A percentile compares a stretch with the other conserved stretches of the same genome.
Evolutionary conservation across 2,888 invertebrate species (phyloP).

Genomic region (Oligia latruncula): DNA sequence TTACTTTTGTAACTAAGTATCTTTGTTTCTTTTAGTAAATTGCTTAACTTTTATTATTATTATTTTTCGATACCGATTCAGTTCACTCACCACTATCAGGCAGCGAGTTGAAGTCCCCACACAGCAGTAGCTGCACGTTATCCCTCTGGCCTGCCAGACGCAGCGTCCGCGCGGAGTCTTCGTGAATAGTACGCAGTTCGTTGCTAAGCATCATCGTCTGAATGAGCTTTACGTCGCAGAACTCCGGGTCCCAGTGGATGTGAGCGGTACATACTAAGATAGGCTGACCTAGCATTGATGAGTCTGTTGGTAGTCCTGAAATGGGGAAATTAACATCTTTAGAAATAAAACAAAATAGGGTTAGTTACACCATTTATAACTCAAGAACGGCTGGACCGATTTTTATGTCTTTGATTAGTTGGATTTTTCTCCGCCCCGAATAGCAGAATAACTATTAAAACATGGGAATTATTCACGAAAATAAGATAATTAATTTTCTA

Average conservation of each 20-base stretch:
- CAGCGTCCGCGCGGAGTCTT: conserved; percentile 95
- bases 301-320: conserved; percentile 93
- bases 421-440: too few species aligned
- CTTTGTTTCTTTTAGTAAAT: background rate
- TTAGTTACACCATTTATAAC: too few species aligned
- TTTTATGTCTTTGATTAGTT: too few species aligned
- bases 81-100: conserved; percentile 95
- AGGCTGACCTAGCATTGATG: conserved; percentile 94
- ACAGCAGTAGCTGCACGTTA: conserved; percentile 97
- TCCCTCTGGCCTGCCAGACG: conserved; percentile 93
- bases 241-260: conserved; percentile 99
- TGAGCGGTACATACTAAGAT: conserved; percentile 99
- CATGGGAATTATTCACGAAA: too few species aligned
- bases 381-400: too few species aligned
- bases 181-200: conserved; percentile 96
- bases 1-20: background rate
- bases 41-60: background rate
- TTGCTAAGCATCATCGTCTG: conserved; percentile 99
- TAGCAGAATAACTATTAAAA: too few species aligned
- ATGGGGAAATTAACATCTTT: background rate
- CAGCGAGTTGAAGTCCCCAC: conserved; percentile 99
- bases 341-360: too few species aligned
- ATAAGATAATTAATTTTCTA: too few species aligned
- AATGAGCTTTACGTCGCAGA: conserved; percentile 99
- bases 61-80: background rate